Percentiles rank a stretch among this genome's conserved stretches.
These are phyloP conservation scores for Ailuropoda melanoleuca DNA, from an alignment of 2,113 vertebrate species.

Conservation along the genomic window DNA sequence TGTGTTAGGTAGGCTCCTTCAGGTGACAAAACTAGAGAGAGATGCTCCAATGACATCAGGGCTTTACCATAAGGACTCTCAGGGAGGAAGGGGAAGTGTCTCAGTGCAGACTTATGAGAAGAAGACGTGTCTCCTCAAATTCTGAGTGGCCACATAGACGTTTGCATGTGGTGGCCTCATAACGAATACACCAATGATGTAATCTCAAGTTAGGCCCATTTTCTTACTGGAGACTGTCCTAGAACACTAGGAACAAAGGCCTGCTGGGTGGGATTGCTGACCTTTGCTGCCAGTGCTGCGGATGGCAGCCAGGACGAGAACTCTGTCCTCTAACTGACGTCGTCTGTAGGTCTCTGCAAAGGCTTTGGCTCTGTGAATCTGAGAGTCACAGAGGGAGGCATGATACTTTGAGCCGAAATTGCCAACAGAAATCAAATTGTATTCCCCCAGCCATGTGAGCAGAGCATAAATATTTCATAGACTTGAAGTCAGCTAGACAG, in stretches of 20 bases:
- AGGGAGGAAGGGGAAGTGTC: not conserved
- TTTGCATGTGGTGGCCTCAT: not conserved
- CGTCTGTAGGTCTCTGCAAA: not conserved
- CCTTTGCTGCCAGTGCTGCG: not conserved
- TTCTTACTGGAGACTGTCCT: not conserved
- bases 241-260: not conserved
- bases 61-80: not conserved
- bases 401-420: not conserved
- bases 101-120: not conserved
- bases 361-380: not conserved
- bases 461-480: not conserved
- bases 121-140: not conserved
- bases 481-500: not conserved
- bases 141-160: not conserved
- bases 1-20: not conserved
- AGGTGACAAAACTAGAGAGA: not conserved
- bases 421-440: not conserved
- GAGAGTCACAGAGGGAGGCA: not conserved
- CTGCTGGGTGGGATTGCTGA: not conserved
- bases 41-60: not conserved
- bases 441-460: not conserved
- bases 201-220: not conserved
- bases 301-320: not conserved
- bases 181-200: not conserved
- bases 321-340: not conserved